Percentiles rank a stretch among this genome's conserved stretches.
Evolutionary conservation across 2,888 invertebrate genomes (phyloP).

Genomic region (Prostheceraeus crozeri): DNA sequence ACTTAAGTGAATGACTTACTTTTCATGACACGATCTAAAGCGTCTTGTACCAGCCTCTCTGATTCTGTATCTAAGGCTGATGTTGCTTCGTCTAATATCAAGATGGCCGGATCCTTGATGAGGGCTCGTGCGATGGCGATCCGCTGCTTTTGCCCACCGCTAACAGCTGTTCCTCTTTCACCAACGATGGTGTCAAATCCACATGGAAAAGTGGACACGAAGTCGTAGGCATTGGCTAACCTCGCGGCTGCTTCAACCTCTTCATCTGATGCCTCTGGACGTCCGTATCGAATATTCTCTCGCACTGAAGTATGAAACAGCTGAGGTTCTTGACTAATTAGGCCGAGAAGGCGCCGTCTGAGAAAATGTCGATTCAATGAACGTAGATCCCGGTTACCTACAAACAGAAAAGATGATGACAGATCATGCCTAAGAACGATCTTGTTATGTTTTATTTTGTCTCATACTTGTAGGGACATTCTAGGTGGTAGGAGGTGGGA

Average conservation of each 20-base stretch:
- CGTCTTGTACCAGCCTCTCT: constrained; percentile 78
- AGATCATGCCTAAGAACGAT: no score
- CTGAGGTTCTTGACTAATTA: constrained; percentile 67
- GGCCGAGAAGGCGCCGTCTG: constrained; percentile 23
- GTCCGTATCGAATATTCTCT: constrained; percentile 87
- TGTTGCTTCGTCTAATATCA: constrained; percentile 79
- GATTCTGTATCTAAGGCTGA: constrained; percentile 87
- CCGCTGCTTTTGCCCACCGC: constrained; percentile 87
- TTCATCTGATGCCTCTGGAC: constrained; percentile 59
- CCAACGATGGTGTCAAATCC: constrained; percentile 75
- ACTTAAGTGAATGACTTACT: no score
- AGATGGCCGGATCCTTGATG: constrained; percentile 74
- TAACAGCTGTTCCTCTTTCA: constrained; percentile 72
- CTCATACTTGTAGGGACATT: no score
- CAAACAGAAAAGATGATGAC: no score
- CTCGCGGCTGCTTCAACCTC: constrained; percentile 68
- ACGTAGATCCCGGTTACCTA: neutral
- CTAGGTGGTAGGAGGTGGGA: no score
- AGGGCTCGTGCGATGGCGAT: constrained; percentile 88
- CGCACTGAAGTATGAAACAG: constrained; percentile 79
- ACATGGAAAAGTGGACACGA: constrained; percentile 71
- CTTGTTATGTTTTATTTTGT: no score
- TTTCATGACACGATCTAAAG: constrained; percentile 68
- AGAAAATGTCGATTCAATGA: neutral
- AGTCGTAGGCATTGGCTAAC: constrained; percentile 83